A percentile compares a stretch with the other conserved stretches of the same genome.
Evolutionary conservation across 2,888 invertebrate species (phyloP).

Genomic region (Tachina grossa): DNA sequence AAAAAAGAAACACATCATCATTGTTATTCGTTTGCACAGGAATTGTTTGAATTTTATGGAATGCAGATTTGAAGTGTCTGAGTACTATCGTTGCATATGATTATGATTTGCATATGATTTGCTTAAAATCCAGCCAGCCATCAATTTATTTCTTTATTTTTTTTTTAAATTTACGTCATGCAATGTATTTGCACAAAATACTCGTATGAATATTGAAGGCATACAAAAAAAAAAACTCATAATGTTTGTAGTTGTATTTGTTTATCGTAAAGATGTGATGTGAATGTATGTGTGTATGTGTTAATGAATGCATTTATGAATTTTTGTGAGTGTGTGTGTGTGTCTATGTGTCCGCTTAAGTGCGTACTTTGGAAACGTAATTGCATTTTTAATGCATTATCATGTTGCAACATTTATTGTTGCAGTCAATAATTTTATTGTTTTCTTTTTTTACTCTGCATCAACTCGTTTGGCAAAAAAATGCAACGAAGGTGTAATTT

Average conservation of each 20-base stretch:
- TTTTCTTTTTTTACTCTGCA: background rate
- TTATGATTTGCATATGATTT: constrained; percentile 65
- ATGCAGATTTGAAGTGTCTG: constrained; percentile 56
- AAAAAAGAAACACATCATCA: background rate
- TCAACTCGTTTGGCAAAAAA: too few relatives aligned
- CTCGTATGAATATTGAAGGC: background rate
- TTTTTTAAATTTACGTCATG: constrained; percentile 8
- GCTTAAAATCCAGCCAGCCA: constrained; percentile 51
- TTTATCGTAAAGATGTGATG: background rate
- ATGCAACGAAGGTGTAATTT: too few relatives aligned
- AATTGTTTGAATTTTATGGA: constrained; percentile 28
- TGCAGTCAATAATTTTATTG: constrained; percentile 43
- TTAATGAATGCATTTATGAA: constrained; percentile 9
- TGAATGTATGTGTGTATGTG: background rate
- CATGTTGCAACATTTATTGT: constrained; percentile 62
- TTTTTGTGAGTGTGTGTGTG: background rate
- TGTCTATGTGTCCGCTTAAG: constrained; percentile 42
- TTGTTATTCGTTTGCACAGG: constrained; percentile 15
- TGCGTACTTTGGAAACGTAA: constrained; percentile 58
- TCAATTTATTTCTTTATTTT: constrained; percentile 3
- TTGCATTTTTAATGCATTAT: constrained; percentile 67
- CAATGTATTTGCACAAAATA: constrained; percentile 39
- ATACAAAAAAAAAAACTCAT: background rate
- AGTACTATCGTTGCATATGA: constrained; percentile 46
- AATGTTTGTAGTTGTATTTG: constrained; percentile 33